Evolutionary conservation across 2,888 invertebrate genomes (phyloP), one percentile per base, ranked within the genome.

Genomic region (Leptopilina syphax): DNA sequence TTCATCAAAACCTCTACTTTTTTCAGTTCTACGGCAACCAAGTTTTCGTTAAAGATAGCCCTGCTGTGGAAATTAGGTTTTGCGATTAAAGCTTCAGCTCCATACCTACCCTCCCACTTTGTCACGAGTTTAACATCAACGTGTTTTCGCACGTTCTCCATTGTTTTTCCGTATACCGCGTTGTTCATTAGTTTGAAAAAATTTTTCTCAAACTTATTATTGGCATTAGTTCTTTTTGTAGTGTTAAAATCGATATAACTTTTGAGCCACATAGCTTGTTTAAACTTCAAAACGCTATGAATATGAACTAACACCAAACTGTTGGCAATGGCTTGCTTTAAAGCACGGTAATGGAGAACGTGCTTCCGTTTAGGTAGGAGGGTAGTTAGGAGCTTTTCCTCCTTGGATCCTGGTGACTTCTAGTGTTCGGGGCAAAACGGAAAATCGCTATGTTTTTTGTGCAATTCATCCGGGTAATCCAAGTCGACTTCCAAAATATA

Each of bases 121-220:
- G 83, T 84, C 6, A 86, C 79, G 5, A 89, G 73, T 82, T 85
- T 87, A 0, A 93, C 85, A 83, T 90, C 87, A 18, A 87, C 84
- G 80, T 87, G 84, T 66, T 92, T 92, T 54, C 89, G 82, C 10
- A 91, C 89, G 86, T 92, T 92, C n/a, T 60, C 60, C 60, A 60
- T 60, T 60, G 60, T 60, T 60, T 60, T 60, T n/a, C 60, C 60
- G n/a, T 84, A 89, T 6, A 87, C 83, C 0, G 83, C 80, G 81
- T 92, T 91, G 79, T 90, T 91, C 88, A 91, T 87, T 34, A 90
- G 79, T 85, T 92, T 92, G 80, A 85, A 91, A 79, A 91, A 88
- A 80, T 89, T 88, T 83, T 89, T 92, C 34, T 88, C 88, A 83
- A 90, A 92, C n/a, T 87, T 85, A 77, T 86, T 89, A 73, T 80